These are phyloP conservation scores for Onthophagus taurus DNA, from an alignment of 1,140 invertebrate species.

Conservation along the genomic window DNA sequence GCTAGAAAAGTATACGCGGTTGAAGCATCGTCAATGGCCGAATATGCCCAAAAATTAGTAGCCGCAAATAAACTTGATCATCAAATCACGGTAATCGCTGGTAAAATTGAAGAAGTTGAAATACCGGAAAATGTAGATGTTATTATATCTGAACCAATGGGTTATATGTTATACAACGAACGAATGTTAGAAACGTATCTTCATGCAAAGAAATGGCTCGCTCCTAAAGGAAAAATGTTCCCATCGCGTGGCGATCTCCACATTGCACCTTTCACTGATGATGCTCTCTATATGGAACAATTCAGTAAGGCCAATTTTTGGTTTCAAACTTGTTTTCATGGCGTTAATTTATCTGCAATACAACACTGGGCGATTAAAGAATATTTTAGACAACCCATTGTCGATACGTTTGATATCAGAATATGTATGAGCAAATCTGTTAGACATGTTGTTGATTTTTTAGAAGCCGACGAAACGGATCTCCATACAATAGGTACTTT, in stretches of 20 bases:
- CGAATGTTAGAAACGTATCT: constrained; percentile 98
- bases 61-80: constrained; percentile 80
- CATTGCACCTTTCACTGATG: constrained; percentile 97
- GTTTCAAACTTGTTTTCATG: constrained; percentile 97
- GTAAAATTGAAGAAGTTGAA: constrained; percentile 98
- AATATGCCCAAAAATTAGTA: constrained; percentile 87
- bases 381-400: constrained; percentile 97
- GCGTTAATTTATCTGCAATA: constrained; percentile 87
- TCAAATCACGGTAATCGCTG: constrained; percentile 85
- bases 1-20: constrained; percentile 96
- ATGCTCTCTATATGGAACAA: constrained; percentile 96
- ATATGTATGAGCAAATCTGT: constrained; percentile 95
- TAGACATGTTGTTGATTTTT: constrained; percentile 92
- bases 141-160: constrained; percentile 99
- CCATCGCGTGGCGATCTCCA: constrained; percentile 93
- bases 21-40: constrained; percentile 97
- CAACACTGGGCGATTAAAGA: constrained; percentile 90
- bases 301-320: constrained; percentile 98
- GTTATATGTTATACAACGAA: constrained; percentile 99
- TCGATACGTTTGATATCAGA: constrained; percentile 97
- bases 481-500: constrained; percentile 78
- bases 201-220: constrained; percentile 97
- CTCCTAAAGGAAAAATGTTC: constrained; percentile 90
- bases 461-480: constrained; percentile 86
- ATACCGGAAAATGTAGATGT: constrained; percentile 92